Base-by-base conservation (phyloP, 2,888 invertebrate species). In the Drosophila emarginata region DNA sequence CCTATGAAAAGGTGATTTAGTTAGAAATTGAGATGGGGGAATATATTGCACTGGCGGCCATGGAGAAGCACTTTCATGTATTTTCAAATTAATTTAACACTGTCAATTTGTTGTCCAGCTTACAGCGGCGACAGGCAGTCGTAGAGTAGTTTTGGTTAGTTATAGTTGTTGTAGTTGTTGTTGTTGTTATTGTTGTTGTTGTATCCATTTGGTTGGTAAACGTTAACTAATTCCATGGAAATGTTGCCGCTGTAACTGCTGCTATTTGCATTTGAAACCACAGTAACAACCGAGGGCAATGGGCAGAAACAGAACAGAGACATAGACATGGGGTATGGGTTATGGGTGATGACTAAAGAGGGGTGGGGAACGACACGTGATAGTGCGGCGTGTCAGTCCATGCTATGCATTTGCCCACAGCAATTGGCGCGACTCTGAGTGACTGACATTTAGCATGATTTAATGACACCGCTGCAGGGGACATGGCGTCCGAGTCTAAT, bases 151-250 rank as follows among this genome's bases (percentile, higher is more conserved):
- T 67, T 56, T 21, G 61, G 36, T 36, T 56, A 59, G 28, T 32
- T 28, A 32, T 40, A 32, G 26, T 23, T 51, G 12, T 32, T 51
- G 12, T 32, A 18, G 61, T 9, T 32, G 57, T 63, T 50, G 56
- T 39, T 57, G 39, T 58, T 63, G 67, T 66, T 63, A 52, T 61
- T 36, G 57, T 70, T 63, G 61, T 51, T 64, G 69, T 64, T 77
- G 63, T 68, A 68, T 63, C 72, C 76, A 72, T 73, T 75, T 75
- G 76, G 76, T 74, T 79, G 78, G 89, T 87, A 88, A 89, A 87
- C 86, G 87, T 88, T 88, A 87, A 89, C 89, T 87, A 89, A 87
- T 87, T 88, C 89, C 76, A 88, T 87, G 89, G 87, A 81, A 87
- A 83, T 74, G 87, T 67, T 52, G 67, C 21, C 66, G 64, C 32